Evolutionary conservation across 2,888 invertebrate genomes (phyloP).

Genomic region (Kryphioiulus occultus): DNA sequence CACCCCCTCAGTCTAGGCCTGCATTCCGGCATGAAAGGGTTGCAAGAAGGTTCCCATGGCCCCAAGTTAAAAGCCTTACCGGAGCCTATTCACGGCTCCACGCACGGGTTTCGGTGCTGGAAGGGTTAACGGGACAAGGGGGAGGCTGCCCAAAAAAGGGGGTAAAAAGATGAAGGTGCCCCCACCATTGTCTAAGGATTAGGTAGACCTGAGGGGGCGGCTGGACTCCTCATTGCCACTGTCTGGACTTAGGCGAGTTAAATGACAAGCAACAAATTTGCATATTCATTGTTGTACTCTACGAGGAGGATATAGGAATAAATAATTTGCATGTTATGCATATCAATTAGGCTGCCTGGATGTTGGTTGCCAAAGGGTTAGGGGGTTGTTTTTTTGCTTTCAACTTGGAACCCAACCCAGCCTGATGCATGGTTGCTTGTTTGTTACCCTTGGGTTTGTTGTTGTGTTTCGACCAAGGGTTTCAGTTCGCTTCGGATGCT

Average conservation of each 20-base stretch:
- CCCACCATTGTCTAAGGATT: conserved; percentile 31
- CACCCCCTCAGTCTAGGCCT: not conserved
- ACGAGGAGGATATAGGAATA: conserved; percentile 29
- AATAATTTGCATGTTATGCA: conserved; percentile 35
- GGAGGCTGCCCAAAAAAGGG: conserved; percentile 13
- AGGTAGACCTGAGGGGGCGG: conserved; percentile 31
- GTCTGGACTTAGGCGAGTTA: conserved; percentile 30
- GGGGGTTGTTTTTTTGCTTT: not conserved
- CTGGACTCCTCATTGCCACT: conserved; percentile 35
- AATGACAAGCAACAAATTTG: conserved; percentile 31
- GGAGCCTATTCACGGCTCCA: not conserved
- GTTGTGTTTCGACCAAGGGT: conserved; percentile 3
- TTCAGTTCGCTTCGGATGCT: not conserved
- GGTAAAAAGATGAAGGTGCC: conserved; percentile 25
- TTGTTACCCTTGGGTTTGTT: conserved; percentile 35
- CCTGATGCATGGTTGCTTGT: conserved; percentile 4
- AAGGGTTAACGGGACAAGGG: conserved; percentile 33
- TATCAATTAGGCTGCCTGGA: conserved; percentile 22
- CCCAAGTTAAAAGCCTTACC: conserved; percentile 17
- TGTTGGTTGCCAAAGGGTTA: conserved; percentile 20
- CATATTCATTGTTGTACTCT: not conserved
- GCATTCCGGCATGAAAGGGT: conserved; percentile 31
- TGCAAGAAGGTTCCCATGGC: conserved; percentile 26
- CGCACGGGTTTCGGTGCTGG: conserved; percentile 6
- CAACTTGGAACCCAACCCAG: conserved; percentile 10